A percentile compares a stretch with the other conserved stretches of the same genome.
Evolutionary conservation across 2,888 invertebrate genomes (phyloP).

Genomic region (Volucella inflata): DNA sequence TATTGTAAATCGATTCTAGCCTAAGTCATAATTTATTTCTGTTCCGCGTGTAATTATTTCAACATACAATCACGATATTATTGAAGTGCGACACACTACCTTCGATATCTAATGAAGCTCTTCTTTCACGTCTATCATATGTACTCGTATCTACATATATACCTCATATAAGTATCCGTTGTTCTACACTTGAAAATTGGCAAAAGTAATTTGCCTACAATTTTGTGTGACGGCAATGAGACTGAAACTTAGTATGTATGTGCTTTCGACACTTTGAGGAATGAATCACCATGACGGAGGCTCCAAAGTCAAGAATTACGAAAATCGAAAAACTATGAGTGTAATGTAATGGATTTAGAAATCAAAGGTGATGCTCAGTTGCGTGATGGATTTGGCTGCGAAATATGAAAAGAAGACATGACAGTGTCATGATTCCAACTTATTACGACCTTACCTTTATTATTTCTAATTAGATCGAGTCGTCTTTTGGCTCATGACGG

Average conservation of each 20-base stretch:
- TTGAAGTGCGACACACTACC: no score
- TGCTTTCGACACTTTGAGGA: no score
- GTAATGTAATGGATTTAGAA: constrained; percentile 56
- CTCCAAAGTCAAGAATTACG: constrained; percentile 40
- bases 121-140: no score
- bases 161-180: background rate
- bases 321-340: constrained; percentile 54
- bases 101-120: no score
- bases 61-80: no score
- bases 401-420: constrained; percentile 17
- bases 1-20: background rate
- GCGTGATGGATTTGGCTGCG: constrained; percentile 39
- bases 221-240: background rate
- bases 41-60: no score
- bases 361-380: constrained; percentile 58
- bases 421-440: constrained; percentile 31
- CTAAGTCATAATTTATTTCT: no score
- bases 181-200: background rate
- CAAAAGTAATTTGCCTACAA: background rate
- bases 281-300: constrained; percentile 7
- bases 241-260: no score
- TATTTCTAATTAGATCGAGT: constrained; percentile 42
- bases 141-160: no score
- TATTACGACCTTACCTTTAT: constrained; percentile 32
- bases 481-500: constrained; percentile 22